Evolutionary conservation across 1,140 invertebrate species (phyloP).

Genomic region (Drosophila paulistorum): DNA sequence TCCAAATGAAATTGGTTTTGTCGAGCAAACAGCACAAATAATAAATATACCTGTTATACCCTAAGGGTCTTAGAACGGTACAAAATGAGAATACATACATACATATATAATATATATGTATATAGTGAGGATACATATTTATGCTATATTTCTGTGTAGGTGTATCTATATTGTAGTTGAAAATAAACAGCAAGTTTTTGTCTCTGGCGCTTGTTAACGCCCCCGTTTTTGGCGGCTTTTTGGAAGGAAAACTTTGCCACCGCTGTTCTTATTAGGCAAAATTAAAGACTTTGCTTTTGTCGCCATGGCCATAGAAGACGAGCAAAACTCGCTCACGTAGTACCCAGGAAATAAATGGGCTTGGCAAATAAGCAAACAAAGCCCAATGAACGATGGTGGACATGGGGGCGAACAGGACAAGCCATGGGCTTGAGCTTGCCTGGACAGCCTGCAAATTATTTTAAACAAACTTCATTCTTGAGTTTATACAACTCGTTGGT

Average conservation of each 20-base stretch:
- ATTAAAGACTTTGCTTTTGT: slow-evolving; percentile 73
- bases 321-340: slow-evolving; percentile 39
- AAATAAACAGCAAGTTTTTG: slow-evolving; percentile 65
- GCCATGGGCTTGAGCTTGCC: slow-evolving; percentile 40
- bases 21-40: slow-evolving; percentile 7
- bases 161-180: slow-evolving; percentile 54
- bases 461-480: slow-evolving; percentile 78
- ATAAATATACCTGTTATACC: slow-evolving; percentile 9
- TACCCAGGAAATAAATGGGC: slow-evolving; percentile 73
- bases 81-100: slow-evolving; percentile 3
- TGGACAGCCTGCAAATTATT: slow-evolving; percentile 78
- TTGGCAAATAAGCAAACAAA: slow-evolving; percentile 77
- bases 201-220: slow-evolving; percentile 77
- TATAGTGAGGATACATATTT: slow-evolving; percentile 12
- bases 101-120: neutral
- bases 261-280: slow-evolving; percentile 71
- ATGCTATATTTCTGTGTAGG: slow-evolving; percentile 32
- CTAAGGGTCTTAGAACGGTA: neutral
- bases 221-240: slow-evolving; percentile 76
- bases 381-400: slow-evolving; percentile 35
- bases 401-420: slow-evolving; percentile 22
- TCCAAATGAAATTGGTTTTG: slow-evolving; percentile 4
- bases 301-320: slow-evolving; percentile 43
- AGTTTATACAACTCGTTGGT: slow-evolving; percentile 70
- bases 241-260: slow-evolving; percentile 58